phyloP scores from a whole-genome alignment of 2,113 vertebrate genomes.

The Guaruba guarouba region DNA sequence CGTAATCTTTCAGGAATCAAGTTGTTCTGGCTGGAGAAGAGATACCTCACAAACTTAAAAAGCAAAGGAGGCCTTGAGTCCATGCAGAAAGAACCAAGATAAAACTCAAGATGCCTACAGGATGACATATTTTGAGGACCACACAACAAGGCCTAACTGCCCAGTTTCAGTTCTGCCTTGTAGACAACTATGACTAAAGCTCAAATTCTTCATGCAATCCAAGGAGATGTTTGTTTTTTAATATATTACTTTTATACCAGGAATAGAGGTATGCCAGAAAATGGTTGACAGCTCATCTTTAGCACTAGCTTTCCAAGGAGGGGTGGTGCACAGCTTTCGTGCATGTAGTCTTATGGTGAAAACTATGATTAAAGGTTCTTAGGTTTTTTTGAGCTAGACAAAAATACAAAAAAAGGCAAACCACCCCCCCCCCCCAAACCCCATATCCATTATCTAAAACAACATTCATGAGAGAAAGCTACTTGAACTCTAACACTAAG shows the following conservation, averaged over 20 bases:
- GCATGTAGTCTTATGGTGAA: neutral
- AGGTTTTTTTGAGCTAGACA: neutral
- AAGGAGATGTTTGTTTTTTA: neutral
- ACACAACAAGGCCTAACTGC: neutral
- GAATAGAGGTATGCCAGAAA: neutral
- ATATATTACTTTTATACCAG: neutral
- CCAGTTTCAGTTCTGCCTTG: neutral
- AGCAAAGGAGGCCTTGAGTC: neutral
- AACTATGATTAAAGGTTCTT: neutral
- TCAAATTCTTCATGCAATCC: neutral
- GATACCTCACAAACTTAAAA: neutral
- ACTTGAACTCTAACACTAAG: neutral
- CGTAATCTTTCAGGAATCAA: neutral
- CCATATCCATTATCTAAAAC: neutral
- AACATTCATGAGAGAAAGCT: neutral
- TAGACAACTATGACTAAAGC: neutral
- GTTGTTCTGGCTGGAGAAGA: neutral
- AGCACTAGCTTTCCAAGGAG: neutral
- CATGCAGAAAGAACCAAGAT: neutral
- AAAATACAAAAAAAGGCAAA: neutral
- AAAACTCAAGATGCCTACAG: neutral
- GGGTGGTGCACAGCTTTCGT: neutral
- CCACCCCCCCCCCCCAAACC: accelerated
- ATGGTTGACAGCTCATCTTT: neutral
- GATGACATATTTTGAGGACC: neutral